Percentiles rank a stretch among this genome's conserved stretches.
Conservation (phyloP, 2,888 invertebrate species). For the Drosophila aldrichi region DNA sequence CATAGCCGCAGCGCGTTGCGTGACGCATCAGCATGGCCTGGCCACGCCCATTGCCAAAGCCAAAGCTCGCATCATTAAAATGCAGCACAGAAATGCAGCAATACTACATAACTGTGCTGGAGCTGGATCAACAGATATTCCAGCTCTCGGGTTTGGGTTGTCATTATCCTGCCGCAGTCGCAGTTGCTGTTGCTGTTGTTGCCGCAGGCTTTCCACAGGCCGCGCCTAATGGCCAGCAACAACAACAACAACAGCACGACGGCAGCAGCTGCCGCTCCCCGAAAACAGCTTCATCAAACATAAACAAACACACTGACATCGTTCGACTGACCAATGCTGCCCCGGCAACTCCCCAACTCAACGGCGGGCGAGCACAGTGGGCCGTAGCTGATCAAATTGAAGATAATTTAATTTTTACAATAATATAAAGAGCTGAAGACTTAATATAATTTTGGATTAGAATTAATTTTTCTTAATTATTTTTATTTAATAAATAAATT, state of each 20-base stretch:
- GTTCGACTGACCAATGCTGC: conserved; percentile 53
- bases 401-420: background rate
- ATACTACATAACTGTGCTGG: conserved; percentile 45
- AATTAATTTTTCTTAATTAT: too few species aligned
- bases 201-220: conserved; percentile 58
- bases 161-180: conserved; percentile 54
- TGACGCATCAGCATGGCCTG: conserved; percentile 67
- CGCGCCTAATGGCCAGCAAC: conserved; percentile 78
- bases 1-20: conserved; percentile 47
- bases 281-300: conserved; percentile 75
- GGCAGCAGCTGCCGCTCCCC: conserved; percentile 60
- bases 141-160: conserved; percentile 36
- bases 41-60: conserved; percentile 63
- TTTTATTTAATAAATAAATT: too few species aligned
- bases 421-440: too few species aligned
- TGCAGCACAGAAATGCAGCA: conserved; percentile 30
- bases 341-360: conserved; percentile 31
- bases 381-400: background rate
- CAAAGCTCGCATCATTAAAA: conserved; percentile 60
- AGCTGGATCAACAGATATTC: conserved; percentile 35
- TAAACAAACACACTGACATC: conserved; percentile 70
- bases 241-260: conserved; percentile 48
- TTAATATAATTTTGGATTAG: too few species aligned
- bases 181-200: conserved; percentile 5
- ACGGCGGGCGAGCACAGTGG: conserved; percentile 34